Evolutionary conservation across 2,888 invertebrate species (phyloP), one percentile per base, ranked within the genome.

Genomic region (Eucriotettix oculatus): DNA sequence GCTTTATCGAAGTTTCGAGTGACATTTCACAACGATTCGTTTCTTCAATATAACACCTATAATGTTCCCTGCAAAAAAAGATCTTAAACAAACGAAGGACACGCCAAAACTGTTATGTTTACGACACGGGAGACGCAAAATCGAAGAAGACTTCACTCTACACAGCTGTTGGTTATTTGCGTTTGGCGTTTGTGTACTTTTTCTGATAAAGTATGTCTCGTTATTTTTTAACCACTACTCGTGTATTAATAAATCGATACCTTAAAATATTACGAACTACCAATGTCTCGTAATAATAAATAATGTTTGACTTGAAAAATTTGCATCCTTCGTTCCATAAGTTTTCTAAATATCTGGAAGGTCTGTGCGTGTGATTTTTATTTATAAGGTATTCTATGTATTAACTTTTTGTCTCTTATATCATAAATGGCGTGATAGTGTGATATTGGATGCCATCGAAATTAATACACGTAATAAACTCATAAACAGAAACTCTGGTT

Each of bases 1-100:
- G 58, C 14, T 62, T 63, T 62, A 63, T 63, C 54, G 17, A 62
- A 62, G 62, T 57, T 57, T 59, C 40, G 16, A 17, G 40, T 41
- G 59, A 58, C 12, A 59, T 57, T 59, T 59, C 59, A 59, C 57
- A 10, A 57, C 57, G n/a, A 56, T 59, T 53, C 54, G 54, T 10
- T 53, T 10, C 54, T 53, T 16, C 10, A 53, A 12, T 53, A n/a
- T n/a, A n/a, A n/a, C n/a, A n/a, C n/a, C n/a, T n/a, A 53, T 53
- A 10, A 53, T 53, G n/a, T 53, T 53, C n/a, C 54, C 54, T n/a
- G 54, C 54, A 53, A 53, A 53, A 53, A 10, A 53, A 53, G 10
- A 16, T 53, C 54, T 53, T n/a, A 11, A 16, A 53, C 11, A 11
- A 11, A 53, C n/a, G 54, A 53, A n/a, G 54, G 54, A 10, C 17